These are phyloP conservation scores for Thymelicus acteon DNA, from an alignment of 2,888 invertebrate genomes.

Conservation along the genomic window DNA sequence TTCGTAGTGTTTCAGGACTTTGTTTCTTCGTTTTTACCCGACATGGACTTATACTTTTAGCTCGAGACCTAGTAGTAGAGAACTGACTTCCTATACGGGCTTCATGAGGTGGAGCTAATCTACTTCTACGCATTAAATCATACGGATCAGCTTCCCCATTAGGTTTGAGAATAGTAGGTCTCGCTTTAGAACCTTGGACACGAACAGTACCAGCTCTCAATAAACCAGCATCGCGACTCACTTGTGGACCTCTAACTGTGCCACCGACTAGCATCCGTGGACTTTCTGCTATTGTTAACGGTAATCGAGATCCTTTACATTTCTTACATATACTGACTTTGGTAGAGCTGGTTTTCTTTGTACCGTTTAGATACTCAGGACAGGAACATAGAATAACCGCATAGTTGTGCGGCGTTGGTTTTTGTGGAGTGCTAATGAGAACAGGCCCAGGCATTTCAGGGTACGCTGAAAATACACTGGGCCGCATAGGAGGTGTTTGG, in stretches of 20 bases:
- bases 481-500: conserved; percentile 75
- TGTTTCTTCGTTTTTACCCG: conserved; percentile 82
- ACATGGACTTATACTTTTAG: conserved; percentile 85
- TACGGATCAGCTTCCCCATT: conserved; percentile 89
- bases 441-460: conserved; percentile 77
- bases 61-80: conserved; percentile 76
- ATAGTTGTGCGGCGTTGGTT: conserved; percentile 86
- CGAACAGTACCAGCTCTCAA: conserved; percentile 87
- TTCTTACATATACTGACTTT: conserved; percentile 92
- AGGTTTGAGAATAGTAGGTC: conserved; percentile 87
- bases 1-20: conserved; percentile 70
- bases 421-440: conserved; percentile 81
- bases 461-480: conserved; percentile 79
- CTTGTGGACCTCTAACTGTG: conserved; percentile 85
- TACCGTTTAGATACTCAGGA: conserved; percentile 91
- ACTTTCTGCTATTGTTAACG: conserved; percentile 87
- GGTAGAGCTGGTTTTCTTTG: conserved; percentile 89
- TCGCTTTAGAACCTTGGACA: conserved; percentile 83
- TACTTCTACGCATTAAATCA: conserved; percentile 91
- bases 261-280: conserved; percentile 82
- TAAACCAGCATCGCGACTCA: conserved; percentile 74
- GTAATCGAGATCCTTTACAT: conserved; percentile 92
- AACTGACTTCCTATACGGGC: conserved; percentile 82
- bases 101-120: conserved; percentile 87
- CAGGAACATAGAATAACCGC: conserved; percentile 92